phyloP scores from a whole-genome alignment of 2,797 vertebrate genomes.

The Tiaroga cobitis region DNA sequence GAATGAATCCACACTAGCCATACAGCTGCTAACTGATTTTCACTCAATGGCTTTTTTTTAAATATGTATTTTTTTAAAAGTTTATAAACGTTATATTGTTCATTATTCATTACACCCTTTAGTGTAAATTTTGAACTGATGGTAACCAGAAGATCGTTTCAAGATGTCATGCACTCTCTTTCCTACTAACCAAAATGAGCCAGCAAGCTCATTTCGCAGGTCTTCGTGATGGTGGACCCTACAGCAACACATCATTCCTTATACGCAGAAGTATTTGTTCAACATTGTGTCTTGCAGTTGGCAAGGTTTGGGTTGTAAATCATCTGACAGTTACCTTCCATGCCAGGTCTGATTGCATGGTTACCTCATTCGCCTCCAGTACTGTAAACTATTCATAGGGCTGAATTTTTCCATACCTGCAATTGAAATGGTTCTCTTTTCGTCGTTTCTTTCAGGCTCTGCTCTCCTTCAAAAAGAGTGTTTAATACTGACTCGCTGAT shows the following conservation, averaged over 20 bases:
- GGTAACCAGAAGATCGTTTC: constrained; percentile 16
- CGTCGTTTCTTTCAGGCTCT: constrained; percentile 20
- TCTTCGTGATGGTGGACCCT: constrained; percentile 7
- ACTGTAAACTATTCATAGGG: constrained; percentile 49
- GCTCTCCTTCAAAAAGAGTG: constrained; percentile 1
- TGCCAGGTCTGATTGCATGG: constrained; percentile 49
- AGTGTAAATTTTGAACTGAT: not conserved
- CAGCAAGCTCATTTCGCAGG: not conserved
- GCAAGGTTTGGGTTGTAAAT: constrained; percentile 39
- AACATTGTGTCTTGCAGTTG: constrained; percentile 37
- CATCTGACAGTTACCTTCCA: constrained; percentile 40
- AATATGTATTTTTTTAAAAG: not conserved
- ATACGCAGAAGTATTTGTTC: constrained; percentile 27
- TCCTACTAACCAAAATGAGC: constrained; percentile 16
- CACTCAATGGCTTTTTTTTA: not conserved
- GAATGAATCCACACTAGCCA: not conserved
- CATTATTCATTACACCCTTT: constrained; percentile 9
- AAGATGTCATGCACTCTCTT: not conserved
- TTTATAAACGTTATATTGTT: constrained; percentile 20
- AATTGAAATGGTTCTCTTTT: constrained; percentile 30
- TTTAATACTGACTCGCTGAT: constrained; percentile 30
- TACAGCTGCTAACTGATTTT: constrained; percentile 7
- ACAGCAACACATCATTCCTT: constrained; percentile 30
- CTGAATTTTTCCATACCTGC: constrained; percentile 49
- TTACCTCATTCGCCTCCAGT: constrained; percentile 45